Evolutionary conservation across 2,797 vertebrate genomes (phyloP).

Genomic region (Micrastur ruficollis): DNA sequence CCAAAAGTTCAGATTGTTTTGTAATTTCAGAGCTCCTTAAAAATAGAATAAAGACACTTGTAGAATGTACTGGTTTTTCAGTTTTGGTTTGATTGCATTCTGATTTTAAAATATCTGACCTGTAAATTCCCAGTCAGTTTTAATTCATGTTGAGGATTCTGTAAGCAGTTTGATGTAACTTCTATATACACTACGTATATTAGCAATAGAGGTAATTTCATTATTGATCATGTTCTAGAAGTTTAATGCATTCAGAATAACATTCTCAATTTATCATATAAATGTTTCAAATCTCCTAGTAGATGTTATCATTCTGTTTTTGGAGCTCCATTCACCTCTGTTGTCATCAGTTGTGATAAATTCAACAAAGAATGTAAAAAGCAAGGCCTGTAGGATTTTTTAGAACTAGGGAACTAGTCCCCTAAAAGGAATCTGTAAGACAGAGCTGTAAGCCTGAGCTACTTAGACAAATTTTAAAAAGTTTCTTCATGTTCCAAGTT

Average conservation of each 20-base stretch:
- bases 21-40: neutral
- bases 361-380: neutral
- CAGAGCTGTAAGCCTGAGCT: neutral
- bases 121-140: neutral
- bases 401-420: neutral
- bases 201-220: neutral
- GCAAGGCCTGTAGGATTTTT: neutral
- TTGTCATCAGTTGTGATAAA: neutral
- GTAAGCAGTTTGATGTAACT: neutral
- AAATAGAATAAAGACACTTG: neutral
- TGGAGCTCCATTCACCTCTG: neutral
- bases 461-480: neutral
- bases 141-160: neutral
- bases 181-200: neutral
- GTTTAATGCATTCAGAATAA: neutral
- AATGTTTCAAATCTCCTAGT: neutral
- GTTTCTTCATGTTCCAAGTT: neutral
- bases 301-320: neutral
- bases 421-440: neutral
- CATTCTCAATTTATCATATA: neutral
- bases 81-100: neutral
- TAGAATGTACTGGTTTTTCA: neutral
- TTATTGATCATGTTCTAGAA: neutral
- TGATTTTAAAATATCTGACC: neutral
- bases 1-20: neutral